Conservation (phyloP, 2,113 vertebrate species). For the Columba livia region DNA sequence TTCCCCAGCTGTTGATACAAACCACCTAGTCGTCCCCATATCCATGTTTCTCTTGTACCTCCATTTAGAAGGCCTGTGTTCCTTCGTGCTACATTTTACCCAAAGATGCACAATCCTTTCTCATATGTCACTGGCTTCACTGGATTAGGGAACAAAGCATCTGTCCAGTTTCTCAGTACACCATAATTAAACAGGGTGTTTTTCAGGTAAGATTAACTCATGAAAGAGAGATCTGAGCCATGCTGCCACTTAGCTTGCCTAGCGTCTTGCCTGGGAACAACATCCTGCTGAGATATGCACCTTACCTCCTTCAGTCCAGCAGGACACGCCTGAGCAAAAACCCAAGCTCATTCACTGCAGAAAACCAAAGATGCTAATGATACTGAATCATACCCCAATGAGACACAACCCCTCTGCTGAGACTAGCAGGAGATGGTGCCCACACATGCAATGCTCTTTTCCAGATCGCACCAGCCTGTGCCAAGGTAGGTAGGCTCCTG, state of each 20-base stretch:
- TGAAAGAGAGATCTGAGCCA: neutral
- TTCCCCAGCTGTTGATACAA: neutral
- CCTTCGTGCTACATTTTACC: neutral
- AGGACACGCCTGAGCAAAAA: neutral
- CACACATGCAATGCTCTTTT: neutral
- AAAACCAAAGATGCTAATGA: neutral
- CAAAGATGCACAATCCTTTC: neutral
- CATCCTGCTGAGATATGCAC: neutral
- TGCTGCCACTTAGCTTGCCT: neutral
- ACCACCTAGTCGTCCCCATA: neutral
- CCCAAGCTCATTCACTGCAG: fast-evolving
- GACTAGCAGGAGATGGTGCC: neutral
- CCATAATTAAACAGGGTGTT: fast-evolving
- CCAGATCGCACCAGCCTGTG: neutral
- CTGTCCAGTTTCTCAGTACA: neutral
- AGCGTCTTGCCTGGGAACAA: neutral
- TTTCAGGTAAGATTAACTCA: neutral
- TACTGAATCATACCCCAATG: neutral
- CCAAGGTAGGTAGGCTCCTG: neutral
- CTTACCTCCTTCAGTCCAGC: neutral
- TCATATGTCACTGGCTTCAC: neutral
- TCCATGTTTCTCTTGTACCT: neutral
- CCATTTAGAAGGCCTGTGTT: neutral
- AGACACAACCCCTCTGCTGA: neutral
- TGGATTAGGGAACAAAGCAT: neutral